Evolutionary conservation across 2,113 vertebrate species (phyloP), one percentile per base, ranked within the genome.

Genomic region (Monarcha castaneiventris): DNA sequence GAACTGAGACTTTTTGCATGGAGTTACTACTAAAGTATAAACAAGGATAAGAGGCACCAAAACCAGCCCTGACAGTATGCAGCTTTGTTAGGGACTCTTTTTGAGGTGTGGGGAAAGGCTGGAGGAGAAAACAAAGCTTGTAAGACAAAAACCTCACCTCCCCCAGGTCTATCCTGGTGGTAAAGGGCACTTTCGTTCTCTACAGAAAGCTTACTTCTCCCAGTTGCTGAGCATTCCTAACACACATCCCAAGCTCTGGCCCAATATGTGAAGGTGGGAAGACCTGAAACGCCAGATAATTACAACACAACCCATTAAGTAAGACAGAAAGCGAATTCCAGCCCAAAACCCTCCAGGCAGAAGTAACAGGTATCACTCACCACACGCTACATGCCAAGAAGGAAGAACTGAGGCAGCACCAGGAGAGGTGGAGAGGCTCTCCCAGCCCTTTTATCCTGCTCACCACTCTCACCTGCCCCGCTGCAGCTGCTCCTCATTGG

Each of bases 331-430:
- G 12, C 22, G 16, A 26, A 46, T 21, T 62, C 13, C 61, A 88
- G 55, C 49, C 30, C 55, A 14, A 16, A 56, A n/a, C 19, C 17
- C 39, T n/a, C 5, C 10, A 13, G 39, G 61, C 52, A 91, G 48
- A 59, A 86, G 15, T 35, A 82, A 72, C 25, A 63, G 2, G 0
- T 0, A 10, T 7, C 49, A 48, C 73, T 75, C 80, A 86, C 61
- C 11, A 0, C 19, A 22, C 0, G 0, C 37, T 63, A 21, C 2
- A 0, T 0, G 3, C 12, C n/a, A n/a, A 44, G 5, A 14, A 15
- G 5, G 19, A 10, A 48, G 68, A 52, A 10, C 22, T 4, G 0
- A n/a, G 1, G 1, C 37, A 77, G 10, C 20, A 20, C 5, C 11
- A 26, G 44, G 7, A 1, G 0, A 52, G 3, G 6, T 0, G 1